These are phyloP conservation scores for Lasaia peninsularis DNA, from an alignment of 1,140 invertebrate genomes.

Conservation along the genomic window DNA sequence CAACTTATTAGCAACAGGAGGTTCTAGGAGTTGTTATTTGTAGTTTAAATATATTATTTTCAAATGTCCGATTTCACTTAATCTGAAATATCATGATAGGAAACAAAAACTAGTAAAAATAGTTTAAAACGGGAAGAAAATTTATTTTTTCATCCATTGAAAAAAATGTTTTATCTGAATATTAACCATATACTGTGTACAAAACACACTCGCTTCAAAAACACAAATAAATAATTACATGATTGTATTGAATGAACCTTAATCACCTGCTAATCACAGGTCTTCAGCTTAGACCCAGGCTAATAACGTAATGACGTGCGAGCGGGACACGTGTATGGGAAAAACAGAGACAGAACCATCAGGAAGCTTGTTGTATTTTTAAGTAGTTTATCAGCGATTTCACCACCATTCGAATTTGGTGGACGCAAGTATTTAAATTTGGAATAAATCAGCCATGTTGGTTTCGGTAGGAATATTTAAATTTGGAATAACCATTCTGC, in stretches of 20 bases:
- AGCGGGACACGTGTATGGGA: conserved; percentile 25
- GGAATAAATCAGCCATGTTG: too few species aligned
- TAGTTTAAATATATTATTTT: too few species aligned
- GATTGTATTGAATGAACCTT: conserved; percentile 71
- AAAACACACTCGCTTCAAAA: conserved; percentile 67
- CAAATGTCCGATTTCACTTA: too few species aligned
- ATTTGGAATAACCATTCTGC: too few species aligned
- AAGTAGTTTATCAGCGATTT: conserved; percentile 3
- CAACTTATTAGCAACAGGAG: too few species aligned
- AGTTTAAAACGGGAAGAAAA: not conserved
- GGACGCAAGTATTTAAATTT: too few species aligned
- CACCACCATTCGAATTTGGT: not conserved
- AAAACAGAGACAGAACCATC: not conserved
- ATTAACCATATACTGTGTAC: conserved; percentile 37
- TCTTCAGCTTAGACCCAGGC: conserved; percentile 42
- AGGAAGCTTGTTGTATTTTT: not conserved
- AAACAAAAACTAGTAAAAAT: too few species aligned
- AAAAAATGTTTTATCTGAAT: conserved; percentile 23
- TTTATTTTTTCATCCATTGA: too few species aligned
- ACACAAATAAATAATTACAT: conserved; percentile 75
- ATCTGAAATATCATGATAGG: too few species aligned
- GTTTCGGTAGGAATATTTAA: too few species aligned
- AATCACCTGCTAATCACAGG: conserved; percentile 70
- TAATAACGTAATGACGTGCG: conserved; percentile 67
- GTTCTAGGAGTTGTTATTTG: too few species aligned